Conservation (phyloP, 92 coral and sea anemone species). For the Epizoanthus fatuus region DNA sequence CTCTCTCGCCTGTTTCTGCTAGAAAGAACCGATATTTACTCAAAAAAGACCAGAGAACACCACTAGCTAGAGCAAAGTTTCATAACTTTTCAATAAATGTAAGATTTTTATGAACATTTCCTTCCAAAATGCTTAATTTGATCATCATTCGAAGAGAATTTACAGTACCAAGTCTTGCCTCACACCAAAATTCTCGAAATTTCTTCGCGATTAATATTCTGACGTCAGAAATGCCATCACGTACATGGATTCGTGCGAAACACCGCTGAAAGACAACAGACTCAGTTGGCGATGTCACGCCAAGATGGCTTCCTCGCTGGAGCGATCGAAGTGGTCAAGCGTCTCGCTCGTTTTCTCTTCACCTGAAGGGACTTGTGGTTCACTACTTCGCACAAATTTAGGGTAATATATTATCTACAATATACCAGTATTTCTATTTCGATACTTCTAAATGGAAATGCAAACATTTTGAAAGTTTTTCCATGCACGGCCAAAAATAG, state of each 20-base stretch:
- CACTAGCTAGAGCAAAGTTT: background rate
- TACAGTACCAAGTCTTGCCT: background rate
- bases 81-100: background rate
- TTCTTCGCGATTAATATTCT: background rate
- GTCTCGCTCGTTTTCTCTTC: background rate
- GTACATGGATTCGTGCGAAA: background rate
- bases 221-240: constrained; percentile 1
- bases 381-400: background rate
- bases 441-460: too few relatives aligned
- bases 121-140: background rate
- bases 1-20: background rate
- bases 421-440: too few relatives aligned
- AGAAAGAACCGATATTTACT: background rate
- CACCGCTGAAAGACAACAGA: background rate
- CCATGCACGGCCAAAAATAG: constrained; percentile 5
- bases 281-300: constrained; percentile 1
- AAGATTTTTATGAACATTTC: background rate
- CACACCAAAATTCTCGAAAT: constrained; percentile 4
- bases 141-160: background rate
- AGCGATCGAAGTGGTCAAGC: background rate
- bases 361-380: background rate
- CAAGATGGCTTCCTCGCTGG: constrained; percentile 1
- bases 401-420: too few relatives aligned
- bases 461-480: background rate
- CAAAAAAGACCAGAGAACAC: background rate